Evolutionary conservation across 2,888 invertebrate genomes (phyloP), one percentile per base, ranked within the genome.

Genomic region (Lissocephala sabroskyi): DNA sequence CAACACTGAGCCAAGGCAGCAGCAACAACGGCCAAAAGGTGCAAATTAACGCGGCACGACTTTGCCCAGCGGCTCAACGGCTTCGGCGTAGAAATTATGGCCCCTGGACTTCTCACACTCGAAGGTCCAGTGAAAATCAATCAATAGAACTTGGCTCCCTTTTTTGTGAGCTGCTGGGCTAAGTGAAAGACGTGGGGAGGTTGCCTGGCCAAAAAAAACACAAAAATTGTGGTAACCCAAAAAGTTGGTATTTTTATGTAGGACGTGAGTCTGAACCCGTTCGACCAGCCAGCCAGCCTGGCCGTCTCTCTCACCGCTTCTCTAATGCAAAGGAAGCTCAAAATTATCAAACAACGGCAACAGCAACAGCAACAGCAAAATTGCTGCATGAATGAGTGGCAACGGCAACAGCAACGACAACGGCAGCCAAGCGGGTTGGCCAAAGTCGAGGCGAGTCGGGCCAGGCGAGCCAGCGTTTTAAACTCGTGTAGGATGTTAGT

Each of bases 401-500:
- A 6, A 14, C 16, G 33, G 33, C 14, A 10, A 9, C 3, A 52
- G 73, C 70, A 58, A 59, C 65, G 64, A 71, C 49, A 29, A 36
- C 28, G 9, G 9, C 60, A 76, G 70, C 74, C 59, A 62, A 63
- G 56, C 39, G 13, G 41, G 50, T 46, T 45, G 54, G 37, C 3
- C 13, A 35, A 16, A 16, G 13, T 13, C 16, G 16, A 35, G 35
- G 14, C 13, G 16, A 35, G 14, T 16, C 14, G 16, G 37, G 57
- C 50, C 50, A 50, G 49, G 47, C 59, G 56, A 54, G 49, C 45
- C 28, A 47, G 35, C 10, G 58, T 56, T 56, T 46, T 54, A 54
- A 65, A 67, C 57, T 66, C 64, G 79, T 79, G 81, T 80, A 81
- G 81, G 79, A 66, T 65, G 79, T 77, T 73, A 80, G 80, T 80